These are phyloP conservation scores for Microcebus jonahi DNA, from an alignment of 2,113 vertebrate species.

Conservation along the genomic window DNA sequence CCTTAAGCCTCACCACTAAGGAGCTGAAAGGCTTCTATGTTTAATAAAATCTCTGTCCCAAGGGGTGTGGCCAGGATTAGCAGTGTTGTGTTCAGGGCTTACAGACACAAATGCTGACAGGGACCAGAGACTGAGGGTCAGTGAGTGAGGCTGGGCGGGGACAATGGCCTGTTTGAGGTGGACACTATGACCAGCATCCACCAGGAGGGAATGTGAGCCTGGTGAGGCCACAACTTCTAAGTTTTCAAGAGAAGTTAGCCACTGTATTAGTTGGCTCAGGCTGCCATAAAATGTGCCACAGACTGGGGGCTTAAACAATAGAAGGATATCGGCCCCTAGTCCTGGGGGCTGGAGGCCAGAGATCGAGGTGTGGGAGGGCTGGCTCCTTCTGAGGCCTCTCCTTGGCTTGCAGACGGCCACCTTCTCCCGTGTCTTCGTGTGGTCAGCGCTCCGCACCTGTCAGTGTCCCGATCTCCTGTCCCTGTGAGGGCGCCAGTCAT, in stretches of 20 bases:
- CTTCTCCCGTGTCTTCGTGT: neutral
- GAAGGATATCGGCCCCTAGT: too few species aligned
- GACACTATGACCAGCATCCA: neutral
- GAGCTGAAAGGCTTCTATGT: too few species aligned
- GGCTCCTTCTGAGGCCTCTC: neutral
- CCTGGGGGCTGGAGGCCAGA: neutral
- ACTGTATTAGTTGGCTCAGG: neutral
- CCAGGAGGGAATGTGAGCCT: neutral
- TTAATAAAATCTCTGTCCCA: neutral
- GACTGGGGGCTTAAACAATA: too few species aligned
- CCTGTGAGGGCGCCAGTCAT: neutral
- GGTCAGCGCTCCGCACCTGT: neutral
- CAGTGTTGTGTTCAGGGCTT: neutral
- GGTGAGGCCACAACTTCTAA: rapidly evolving
- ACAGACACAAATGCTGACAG: neutral
- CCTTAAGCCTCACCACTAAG: neutral
- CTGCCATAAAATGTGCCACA: neutral
- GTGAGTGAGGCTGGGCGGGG: neutral
- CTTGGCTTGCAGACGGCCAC: rapidly evolving
- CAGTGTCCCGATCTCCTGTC: neutral
- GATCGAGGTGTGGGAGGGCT: neutral
- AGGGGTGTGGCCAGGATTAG: neutral
- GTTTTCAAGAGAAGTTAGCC: neutral
- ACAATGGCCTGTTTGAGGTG: too few species aligned
- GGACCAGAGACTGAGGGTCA: neutral